These are phyloP conservation scores for Axea sp. DNA, from an alignment of 2,888 invertebrate species.

Conservation along the genomic window DNA sequence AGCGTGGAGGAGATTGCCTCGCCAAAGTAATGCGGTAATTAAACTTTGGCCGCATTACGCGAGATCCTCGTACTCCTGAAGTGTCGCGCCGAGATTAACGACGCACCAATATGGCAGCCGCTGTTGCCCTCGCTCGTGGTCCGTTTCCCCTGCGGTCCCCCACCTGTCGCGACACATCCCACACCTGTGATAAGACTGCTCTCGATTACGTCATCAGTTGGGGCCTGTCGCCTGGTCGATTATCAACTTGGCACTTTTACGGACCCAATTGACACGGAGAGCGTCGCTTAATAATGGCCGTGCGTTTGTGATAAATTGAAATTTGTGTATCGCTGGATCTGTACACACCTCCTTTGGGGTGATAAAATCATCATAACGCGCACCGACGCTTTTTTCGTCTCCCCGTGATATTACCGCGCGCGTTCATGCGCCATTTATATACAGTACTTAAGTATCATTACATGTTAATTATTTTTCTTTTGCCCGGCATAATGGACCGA, in stretches of 20 bases:
- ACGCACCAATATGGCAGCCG: constrained; percentile 57
- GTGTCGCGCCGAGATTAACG: constrained; percentile 68
- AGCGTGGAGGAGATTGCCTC: constrained; percentile 63
- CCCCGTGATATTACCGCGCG: constrained; percentile 33
- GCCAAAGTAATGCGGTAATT: constrained; percentile 77
- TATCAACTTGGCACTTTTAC: constrained; percentile 32
- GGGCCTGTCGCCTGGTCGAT: too few species aligned
- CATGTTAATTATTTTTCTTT: constrained; percentile 57
- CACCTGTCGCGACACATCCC: constrained; percentile 13
- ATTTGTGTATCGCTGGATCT: constrained; percentile 47
- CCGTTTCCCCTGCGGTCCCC: too few species aligned
- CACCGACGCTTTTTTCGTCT: constrained; percentile 6
- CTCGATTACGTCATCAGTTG: constrained; percentile 42
- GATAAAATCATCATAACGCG: constrained; percentile 41
- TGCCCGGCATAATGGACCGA: constrained; percentile 33
- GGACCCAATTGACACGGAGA: constrained; percentile 15
- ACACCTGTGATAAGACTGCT: too few species aligned
- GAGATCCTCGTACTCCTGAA: constrained; percentile 58
- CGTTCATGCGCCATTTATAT: constrained; percentile 52
- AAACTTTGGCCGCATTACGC: constrained; percentile 77
- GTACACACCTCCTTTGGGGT: constrained; percentile 32
- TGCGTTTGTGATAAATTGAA: constrained; percentile 40
- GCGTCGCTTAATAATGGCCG: constrained; percentile 10
- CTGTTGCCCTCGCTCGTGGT: constrained; percentile 5
- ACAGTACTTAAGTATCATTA: constrained; percentile 40